Conservation (phyloP, 1,140 invertebrate species). For the Drosophila carrolli region DNA sequence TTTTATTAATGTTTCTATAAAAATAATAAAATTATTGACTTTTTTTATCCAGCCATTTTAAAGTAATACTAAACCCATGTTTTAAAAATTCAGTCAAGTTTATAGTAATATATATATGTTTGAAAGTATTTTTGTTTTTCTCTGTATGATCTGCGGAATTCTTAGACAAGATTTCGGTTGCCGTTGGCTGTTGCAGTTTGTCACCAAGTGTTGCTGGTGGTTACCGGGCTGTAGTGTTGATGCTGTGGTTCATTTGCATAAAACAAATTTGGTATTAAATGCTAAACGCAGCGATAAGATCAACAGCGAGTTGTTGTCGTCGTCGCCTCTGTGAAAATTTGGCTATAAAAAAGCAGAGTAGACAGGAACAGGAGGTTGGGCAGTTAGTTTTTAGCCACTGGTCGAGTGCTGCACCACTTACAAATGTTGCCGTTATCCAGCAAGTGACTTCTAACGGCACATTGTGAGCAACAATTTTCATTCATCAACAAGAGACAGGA, state of each 20-base stretch:
- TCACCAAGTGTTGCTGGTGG: slow-evolving; percentile 46
- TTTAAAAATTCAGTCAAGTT: no score
- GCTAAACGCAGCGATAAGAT: slow-evolving; percentile 74
- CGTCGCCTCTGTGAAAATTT: slow-evolving; percentile 59
- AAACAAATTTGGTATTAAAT: slow-evolving; percentile 84
- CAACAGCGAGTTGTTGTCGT: slow-evolving; percentile 40
- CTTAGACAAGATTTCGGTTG: slow-evolving; percentile 43
- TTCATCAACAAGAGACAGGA: slow-evolving; percentile 45
- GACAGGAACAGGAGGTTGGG: slow-evolving; percentile 26
- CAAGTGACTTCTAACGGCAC: slow-evolving; percentile 40
- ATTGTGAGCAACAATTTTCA: slow-evolving; percentile 60
- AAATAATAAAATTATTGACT: no score
- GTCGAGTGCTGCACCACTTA: slow-evolving; percentile 56
- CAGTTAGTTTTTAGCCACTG: slow-evolving; percentile 25
- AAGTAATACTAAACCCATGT: no score
- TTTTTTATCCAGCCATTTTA: no score
- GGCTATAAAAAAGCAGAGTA: slow-evolving; percentile 55
- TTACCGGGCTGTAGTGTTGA: slow-evolving; percentile 22
- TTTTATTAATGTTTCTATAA: no score
- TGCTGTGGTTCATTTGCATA: slow-evolving; percentile 77
- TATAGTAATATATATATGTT: no score
- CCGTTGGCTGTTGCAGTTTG: slow-evolving; percentile 49
- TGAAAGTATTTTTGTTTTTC: slow-evolving; percentile 7
- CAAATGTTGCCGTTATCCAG: slow-evolving; percentile 68
- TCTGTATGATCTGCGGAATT: slow-evolving; percentile 10